These are phyloP conservation scores for Tichodroma muraria DNA, from an alignment of 2,113 vertebrate species.

Conservation along the genomic window DNA sequence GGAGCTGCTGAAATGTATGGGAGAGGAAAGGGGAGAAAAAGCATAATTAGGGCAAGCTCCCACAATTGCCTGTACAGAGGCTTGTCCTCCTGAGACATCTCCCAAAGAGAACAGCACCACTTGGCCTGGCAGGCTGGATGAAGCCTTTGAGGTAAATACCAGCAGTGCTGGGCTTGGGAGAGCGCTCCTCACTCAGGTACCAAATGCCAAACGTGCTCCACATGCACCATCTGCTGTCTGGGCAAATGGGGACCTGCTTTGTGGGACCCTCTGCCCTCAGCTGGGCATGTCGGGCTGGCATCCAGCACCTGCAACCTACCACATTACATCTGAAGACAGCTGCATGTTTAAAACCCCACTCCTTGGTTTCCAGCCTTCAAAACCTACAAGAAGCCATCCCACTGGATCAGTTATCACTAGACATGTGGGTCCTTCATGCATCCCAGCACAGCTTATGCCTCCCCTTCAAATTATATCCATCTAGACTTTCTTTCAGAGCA, in stretches of 20 bases:
- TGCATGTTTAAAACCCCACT: neutral
- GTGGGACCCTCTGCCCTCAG: neutral
- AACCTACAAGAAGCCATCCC: neutral
- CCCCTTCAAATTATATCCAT: neutral
- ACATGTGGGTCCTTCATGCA: neutral
- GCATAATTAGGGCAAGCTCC: neutral
- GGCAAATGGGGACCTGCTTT: too few relatives aligned
- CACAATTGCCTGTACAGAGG: neutral
- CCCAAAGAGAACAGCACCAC: neutral
- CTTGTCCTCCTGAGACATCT: neutral
- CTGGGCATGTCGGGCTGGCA: neutral
- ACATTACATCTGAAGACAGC: neutral
- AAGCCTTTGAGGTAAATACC: neutral
- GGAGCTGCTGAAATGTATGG: neutral
- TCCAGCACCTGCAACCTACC: neutral
- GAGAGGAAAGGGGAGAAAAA: neutral
- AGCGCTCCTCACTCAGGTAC: neutral
- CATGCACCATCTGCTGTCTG: rapidly evolving
- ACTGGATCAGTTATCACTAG: neutral
- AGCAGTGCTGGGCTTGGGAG: neutral
- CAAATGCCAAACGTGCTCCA: rapidly evolving
- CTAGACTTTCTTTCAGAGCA: neutral
- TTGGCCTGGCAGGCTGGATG: neutral
- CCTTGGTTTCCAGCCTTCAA: neutral
- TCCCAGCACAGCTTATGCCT: neutral